Base-by-base conservation (phyloP, 2,797 vertebrate genomes). In the Buphagus erythrorhynchus region DNA sequence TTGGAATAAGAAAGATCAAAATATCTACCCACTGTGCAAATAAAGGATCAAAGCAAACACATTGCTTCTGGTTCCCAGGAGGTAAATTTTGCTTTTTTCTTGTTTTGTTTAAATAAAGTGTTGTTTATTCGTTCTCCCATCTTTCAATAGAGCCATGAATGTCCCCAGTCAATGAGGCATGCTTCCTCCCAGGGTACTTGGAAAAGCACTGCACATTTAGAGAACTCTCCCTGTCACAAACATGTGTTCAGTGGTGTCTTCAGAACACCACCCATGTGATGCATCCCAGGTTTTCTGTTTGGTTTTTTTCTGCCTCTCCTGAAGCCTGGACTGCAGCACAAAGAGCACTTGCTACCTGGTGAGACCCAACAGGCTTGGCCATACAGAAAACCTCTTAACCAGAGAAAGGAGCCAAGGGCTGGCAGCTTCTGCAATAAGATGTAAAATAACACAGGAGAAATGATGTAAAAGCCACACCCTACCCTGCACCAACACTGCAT, bases 11-110 rank as follows among this genome's bases (percentile, higher is more conserved):
- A 67, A 43, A 76, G 52, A 76, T 68, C 43, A 74, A 88, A 88
- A 54, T 21, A 3, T 49, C 78, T 68, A 15, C 61, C 62, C 49
- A 51, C 38, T 21, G n/a, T 33, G 48, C 59, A 97, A 94, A 95
- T 49, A 93, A 59, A 84, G 31, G 43, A 88, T 31, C 55, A 90
- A 90, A 73, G 86, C 40, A 96, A 94, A 94, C 52, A 84, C 10
- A 75, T 31, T 55, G 48, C 26, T 90, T 71, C 57, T 91, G 49
- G 48, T 48, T 76, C 33, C 51, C 55, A 71, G 67, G 58, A 68
- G 28, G n/a, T 11, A 19, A 5, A 11, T 29, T 59, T 36, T 26
- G 38, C 7, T 36, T 43, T 46, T 52, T 61, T 26, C 36, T 42
- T 29, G 9, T 25, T 74, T 42, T 46, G 38, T 81, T 95, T 79